Evolutionary conservation across 2,888 invertebrate species (phyloP).

Genomic region (Hirtodrosophila cameraria): DNA sequence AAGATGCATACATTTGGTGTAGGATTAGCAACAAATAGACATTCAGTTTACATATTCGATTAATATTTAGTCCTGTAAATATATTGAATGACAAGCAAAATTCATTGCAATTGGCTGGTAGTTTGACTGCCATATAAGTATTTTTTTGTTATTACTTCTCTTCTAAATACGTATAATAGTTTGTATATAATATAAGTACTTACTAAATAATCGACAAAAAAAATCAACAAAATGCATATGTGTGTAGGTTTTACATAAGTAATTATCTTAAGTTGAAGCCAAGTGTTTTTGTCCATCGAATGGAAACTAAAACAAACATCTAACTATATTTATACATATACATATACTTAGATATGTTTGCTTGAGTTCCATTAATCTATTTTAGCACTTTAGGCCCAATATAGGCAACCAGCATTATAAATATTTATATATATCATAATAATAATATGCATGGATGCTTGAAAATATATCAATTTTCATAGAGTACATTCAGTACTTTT

Average conservation of each 20-base stretch:
- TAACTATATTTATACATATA: too few species aligned
- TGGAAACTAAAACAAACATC: slow-evolving; percentile 8
- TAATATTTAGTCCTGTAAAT: not conserved
- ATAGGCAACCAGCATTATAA: slow-evolving; percentile 12
- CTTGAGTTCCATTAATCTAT: slow-evolving; percentile 13
- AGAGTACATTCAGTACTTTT: slow-evolving; percentile 1
- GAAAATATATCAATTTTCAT: slow-evolving; percentile 15
- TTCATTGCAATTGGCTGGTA: slow-evolving; percentile 14
- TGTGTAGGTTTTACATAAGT: slow-evolving; percentile 8
- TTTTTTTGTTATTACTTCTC: slow-evolving; percentile 26
- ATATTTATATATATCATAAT: not conserved
- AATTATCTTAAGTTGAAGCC: slow-evolving; percentile 43
- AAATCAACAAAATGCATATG: slow-evolving; percentile 48
- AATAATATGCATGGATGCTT: slow-evolving; percentile 19
- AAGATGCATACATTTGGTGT: too few species aligned
- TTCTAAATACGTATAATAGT: slow-evolving; percentile 4
- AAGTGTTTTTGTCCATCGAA: slow-evolving; percentile 17
- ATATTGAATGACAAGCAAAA: slow-evolving; percentile 1
- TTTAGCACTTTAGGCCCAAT: slow-evolving; percentile 9
- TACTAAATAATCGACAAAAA: slow-evolving; percentile 43
- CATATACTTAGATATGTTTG: not conserved
- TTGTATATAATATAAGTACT: slow-evolving; percentile 32
- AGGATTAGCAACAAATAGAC: too few species aligned
- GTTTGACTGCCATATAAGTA: slow-evolving; percentile 38
- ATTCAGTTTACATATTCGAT: too few species aligned